These are phyloP conservation scores for Muricea muricata DNA, from an alignment of 92 coral and sea anemone genomes.

Conservation along the genomic window DNA sequence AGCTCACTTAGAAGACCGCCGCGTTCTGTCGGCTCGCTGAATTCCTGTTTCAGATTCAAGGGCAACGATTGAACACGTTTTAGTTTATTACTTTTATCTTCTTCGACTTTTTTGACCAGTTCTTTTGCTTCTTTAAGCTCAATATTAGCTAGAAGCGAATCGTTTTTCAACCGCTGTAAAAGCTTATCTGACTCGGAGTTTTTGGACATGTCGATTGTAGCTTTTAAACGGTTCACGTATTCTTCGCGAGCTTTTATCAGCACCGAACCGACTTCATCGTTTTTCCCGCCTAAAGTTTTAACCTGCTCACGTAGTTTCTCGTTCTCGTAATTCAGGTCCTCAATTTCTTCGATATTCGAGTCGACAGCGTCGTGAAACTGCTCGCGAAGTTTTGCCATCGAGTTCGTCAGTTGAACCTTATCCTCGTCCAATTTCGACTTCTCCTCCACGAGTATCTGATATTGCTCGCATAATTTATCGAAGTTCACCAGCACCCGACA, in stretches of 20 bases:
- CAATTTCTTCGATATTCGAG: slow-evolving; percentile 94
- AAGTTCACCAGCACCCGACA: slow-evolving; percentile 30
- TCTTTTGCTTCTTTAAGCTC: slow-evolving; percentile 27
- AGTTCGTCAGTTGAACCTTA: slow-evolving; percentile 80
- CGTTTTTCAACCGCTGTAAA: slow-evolving; percentile 70
- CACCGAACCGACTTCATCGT: slow-evolving; percentile 59
- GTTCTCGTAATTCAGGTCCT: slow-evolving; percentile 76
- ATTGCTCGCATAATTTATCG: slow-evolving; percentile 70
- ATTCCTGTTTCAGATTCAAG: slow-evolving; percentile 39
- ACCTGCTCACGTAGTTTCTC: slow-evolving; percentile 70
- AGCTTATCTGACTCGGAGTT: slow-evolving; percentile 71
- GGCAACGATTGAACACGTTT: slow-evolving; percentile 27
- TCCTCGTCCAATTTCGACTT: slow-evolving; percentile 84
- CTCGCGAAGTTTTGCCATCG: slow-evolving; percentile 79
- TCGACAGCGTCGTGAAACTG: slow-evolving; percentile 93
- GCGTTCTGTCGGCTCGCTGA: slow-evolving; percentile 51
- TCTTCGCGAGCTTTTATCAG: slow-evolving; percentile 67
- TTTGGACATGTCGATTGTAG: slow-evolving; percentile 74
- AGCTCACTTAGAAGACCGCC: slow-evolving; percentile 80
- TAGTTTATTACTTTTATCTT: background rate
- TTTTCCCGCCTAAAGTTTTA: slow-evolving; percentile 58
- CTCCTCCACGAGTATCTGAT: slow-evolving; percentile 83
- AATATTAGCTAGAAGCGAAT: slow-evolving; percentile 24
- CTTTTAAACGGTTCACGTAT: slow-evolving; percentile 69
- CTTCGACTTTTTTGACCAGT: background rate